phyloP scores from a whole-genome alignment of 2,888 invertebrate species.

The Bombyx huttoni region DNA sequence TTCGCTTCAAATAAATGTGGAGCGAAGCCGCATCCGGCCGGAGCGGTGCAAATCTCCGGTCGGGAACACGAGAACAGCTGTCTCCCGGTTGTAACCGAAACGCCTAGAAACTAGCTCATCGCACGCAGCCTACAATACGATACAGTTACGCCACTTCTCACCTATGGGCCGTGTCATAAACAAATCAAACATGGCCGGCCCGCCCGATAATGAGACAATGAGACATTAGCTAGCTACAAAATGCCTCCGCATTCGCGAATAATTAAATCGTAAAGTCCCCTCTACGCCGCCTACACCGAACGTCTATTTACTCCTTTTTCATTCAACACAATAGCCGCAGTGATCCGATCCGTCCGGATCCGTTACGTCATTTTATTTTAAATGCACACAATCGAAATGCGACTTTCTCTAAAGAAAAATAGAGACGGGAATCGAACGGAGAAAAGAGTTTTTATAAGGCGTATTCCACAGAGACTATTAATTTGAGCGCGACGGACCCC shows the following conservation, averaged over 20 bases:
- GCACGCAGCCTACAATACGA: background rate
- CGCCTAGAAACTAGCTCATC: conserved; percentile 1
- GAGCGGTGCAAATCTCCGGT: conserved; percentile 16
- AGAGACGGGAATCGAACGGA: conserved; percentile 18
- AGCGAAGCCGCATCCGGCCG: conserved; percentile 6
- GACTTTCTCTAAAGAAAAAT: conserved; percentile 13
- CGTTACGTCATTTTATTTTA: conserved; percentile 41
- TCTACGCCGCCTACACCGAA: conserved; percentile 66
- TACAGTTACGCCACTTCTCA: conserved; percentile 33
- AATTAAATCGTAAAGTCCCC: conserved; percentile 73
- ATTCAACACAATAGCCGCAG: conserved; percentile 71
- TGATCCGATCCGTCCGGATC: conserved; percentile 47
- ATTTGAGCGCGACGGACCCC: conserved; percentile 71
- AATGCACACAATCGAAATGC: conserved; percentile 11
- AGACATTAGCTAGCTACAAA: conserved; percentile 72
- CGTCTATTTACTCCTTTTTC: conserved; percentile 72
- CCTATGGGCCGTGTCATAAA: conserved; percentile 61
- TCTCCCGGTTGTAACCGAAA: conserved; percentile 1
- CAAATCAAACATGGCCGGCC: conserved; percentile 71
- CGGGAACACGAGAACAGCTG: conserved; percentile 14
- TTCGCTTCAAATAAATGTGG: background rate
- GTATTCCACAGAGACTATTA: conserved; percentile 62
- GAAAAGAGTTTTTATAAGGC: conserved; percentile 40
- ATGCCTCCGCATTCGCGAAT: conserved; percentile 73
- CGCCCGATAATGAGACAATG: conserved; percentile 70